These are phyloP conservation scores for Whitmania pigra DNA, from an alignment of 1,140 invertebrate species.

Conservation along the genomic window DNA sequence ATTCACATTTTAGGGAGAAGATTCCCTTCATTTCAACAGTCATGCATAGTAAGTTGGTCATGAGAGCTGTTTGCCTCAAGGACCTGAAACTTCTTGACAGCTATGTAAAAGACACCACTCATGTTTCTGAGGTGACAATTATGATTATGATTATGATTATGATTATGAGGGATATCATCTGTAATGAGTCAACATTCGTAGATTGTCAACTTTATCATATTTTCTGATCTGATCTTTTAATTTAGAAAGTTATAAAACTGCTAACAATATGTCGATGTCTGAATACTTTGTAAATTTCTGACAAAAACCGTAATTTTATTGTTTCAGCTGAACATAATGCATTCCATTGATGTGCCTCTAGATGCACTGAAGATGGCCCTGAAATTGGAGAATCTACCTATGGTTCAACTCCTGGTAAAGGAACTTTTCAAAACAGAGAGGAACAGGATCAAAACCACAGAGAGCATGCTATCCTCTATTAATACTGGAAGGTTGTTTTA, in stretches of 20 bases:
- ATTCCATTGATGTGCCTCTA: conserved; percentile 2
- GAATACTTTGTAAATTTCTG: too few species aligned
- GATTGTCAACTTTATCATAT: too few species aligned
- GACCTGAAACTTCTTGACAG: conserved; percentile 37
- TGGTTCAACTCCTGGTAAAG: background rate
- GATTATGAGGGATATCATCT: background rate
- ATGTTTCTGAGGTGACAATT: conserved; percentile 35
- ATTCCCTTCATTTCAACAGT: conserved; percentile 44
- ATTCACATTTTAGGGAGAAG: conserved; percentile 28
- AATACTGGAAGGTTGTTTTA: background rate
- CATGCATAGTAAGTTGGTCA: conserved; percentile 40
- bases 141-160: background rate
- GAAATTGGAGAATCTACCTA: conserved; percentile 24
- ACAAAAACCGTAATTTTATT: background rate
- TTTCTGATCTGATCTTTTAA: too few species aligned
- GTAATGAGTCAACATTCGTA: background rate
- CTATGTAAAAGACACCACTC: conserved; percentile 36
- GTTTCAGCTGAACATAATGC: conserved; percentile 18
- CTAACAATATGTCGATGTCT: too few species aligned
- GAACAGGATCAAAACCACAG: background rate
- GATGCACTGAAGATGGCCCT: conserved; percentile 27
- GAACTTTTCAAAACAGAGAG: conserved; percentile 3
- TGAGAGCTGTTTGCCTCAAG: conserved; percentile 40
- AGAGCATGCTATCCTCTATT: background rate
- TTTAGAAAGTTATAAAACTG: too few species aligned